Conservation (phyloP, 2,888 invertebrate species). For the Allophyes oxyacanthae region DNA sequence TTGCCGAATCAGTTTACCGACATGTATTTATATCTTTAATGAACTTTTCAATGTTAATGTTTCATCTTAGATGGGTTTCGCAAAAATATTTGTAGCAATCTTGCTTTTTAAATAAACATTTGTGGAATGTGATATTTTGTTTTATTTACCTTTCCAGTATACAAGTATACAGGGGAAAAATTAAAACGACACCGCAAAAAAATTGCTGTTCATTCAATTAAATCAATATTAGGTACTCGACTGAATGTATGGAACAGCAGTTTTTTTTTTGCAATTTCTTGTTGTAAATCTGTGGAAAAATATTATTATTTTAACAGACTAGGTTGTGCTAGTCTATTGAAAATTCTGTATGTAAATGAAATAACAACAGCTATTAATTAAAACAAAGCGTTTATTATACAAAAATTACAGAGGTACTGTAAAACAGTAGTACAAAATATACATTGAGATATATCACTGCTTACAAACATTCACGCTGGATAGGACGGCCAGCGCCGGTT, state of each 20-base stretch:
- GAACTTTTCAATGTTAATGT: conserved; percentile 33
- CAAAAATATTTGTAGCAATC: conserved; percentile 48
- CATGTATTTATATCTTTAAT: conserved; percentile 30
- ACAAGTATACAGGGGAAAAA: no score
- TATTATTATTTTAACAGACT: no score
- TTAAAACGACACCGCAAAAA: no score
- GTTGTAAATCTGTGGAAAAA: no score
- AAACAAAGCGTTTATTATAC: conserved; percentile 47
- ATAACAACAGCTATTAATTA: not conserved
- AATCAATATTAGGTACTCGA: no score
- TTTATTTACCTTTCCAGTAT: conserved; percentile 18
- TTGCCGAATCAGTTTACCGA: conserved; percentile 25
- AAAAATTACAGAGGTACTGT: conserved; percentile 31
- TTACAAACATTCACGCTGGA: conserved; percentile 7
- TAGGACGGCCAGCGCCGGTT: conserved; percentile 24
- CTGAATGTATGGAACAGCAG: no score
- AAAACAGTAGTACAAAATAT: conserved; percentile 42
- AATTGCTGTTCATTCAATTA: no score
- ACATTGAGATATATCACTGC: conserved; percentile 33
- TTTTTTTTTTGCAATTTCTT: no score
- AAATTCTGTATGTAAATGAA: not conserved
- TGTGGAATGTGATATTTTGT: conserved; percentile 52
- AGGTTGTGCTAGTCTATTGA: no score
- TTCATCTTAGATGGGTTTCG: conserved; percentile 41
- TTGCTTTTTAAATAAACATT: conserved; percentile 58